phyloP scores from a whole-genome alignment of 2,113 vertebrate genomes.

The Notarius quadriscutis region DNA sequence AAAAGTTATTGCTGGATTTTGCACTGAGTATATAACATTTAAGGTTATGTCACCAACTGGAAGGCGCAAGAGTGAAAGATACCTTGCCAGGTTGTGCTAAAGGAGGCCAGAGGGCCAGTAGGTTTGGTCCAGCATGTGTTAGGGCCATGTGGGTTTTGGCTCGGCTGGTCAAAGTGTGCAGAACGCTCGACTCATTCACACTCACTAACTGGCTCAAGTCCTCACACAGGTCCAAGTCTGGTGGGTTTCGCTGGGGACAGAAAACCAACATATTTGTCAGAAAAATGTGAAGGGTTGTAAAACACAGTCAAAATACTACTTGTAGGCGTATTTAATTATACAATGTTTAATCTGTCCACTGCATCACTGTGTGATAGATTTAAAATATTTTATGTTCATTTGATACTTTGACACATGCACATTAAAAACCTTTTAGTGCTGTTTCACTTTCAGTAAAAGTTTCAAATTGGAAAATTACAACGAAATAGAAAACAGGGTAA shows the following conservation, averaged over 20 bases:
- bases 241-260: slow-evolving; percentile 79
- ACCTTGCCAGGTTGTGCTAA: slow-evolving; percentile 72
- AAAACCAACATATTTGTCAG: background rate
- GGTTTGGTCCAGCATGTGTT: slow-evolving; percentile 77
- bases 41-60: background rate
- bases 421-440: background rate
- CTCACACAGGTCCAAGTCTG: slow-evolving; percentile 80
- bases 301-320: background rate
- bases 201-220: slow-evolving; percentile 82
- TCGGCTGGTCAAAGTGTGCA: slow-evolving; percentile 80
- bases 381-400: background rate
- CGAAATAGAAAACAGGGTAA: background rate
- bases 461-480: background rate
- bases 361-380: background rate
- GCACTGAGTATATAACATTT: background rate
- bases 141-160: slow-evolving; percentile 71
- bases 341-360: background rate
- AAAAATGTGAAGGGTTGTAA: background rate
- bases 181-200: slow-evolving; percentile 80
- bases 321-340: background rate
- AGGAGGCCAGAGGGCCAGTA: slow-evolving; percentile 71
- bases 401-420: background rate
- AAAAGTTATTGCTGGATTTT: background rate
- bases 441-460: background rate
- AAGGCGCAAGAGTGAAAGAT: background rate